Conservation (phyloP, 2,113 vertebrate species). For the Vulpes vulpes region DNA sequence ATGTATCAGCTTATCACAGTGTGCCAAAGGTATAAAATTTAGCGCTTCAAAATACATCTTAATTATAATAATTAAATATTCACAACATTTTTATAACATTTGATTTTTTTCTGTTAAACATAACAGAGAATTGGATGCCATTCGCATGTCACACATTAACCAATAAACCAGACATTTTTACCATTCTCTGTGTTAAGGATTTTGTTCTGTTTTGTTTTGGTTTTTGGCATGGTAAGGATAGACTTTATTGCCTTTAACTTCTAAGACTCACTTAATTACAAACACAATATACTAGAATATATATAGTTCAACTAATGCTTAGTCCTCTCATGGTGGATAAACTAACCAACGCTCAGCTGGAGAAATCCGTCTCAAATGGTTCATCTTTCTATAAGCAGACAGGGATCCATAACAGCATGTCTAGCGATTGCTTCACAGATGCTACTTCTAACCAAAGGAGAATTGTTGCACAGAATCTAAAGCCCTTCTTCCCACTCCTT, state of each 20-base stretch:
- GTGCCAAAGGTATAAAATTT: slow-evolving; percentile 30
- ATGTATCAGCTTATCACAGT: slow-evolving; percentile 50
- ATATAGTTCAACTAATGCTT: neutral
- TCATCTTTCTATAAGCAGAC: slow-evolving; percentile 47
- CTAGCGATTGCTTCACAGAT: slow-evolving; percentile 11
- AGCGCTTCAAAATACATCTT: slow-evolving; percentile 60
- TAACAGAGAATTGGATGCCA: slow-evolving; percentile 44
- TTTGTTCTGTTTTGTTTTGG: neutral
- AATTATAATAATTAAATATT: slow-evolving; percentile 77
- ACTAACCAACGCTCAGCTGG: neutral
- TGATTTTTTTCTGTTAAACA: slow-evolving; percentile 67
- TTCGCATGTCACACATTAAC: slow-evolving; percentile 58
- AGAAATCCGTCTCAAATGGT: slow-evolving; percentile 14
- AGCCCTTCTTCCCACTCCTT: neutral
- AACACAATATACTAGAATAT: neutral
- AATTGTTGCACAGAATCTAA: slow-evolving; percentile 19
- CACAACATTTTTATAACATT: slow-evolving; percentile 61
- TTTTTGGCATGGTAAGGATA: neutral
- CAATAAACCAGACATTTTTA: slow-evolving; percentile 68
- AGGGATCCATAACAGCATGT: neutral
- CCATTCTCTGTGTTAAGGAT: slow-evolving; percentile 41
- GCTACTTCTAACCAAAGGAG: neutral
- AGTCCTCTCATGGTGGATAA: neutral
- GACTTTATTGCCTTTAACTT: slow-evolving; percentile 69
- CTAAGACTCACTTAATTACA: slow-evolving; percentile 36